Conservation (phyloP, 2,888 invertebrate genomes). For the Cepaea hortensis region DNA sequence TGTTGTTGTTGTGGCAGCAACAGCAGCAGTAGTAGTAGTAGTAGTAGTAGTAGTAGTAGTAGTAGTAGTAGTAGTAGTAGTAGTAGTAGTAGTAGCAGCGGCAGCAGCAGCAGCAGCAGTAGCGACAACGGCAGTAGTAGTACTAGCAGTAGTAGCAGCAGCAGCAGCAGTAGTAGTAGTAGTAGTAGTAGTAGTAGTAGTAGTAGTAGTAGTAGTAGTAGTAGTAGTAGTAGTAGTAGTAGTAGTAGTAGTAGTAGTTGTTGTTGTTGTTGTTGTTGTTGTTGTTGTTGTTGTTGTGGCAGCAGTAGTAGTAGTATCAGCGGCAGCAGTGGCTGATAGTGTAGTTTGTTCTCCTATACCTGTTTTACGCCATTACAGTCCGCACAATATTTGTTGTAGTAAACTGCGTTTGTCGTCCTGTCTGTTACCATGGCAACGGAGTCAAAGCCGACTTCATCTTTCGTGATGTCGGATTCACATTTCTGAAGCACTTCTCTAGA, state of each 20-base stretch:
- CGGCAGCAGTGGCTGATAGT: background rate
- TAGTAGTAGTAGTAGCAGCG: too few species aligned
- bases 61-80: too few species aligned
- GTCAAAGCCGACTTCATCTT: background rate
- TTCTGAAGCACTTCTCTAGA: background rate
- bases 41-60: too few species aligned
- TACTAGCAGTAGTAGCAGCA: too few species aligned
- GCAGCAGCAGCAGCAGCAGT: too few species aligned
- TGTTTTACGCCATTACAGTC: background rate
- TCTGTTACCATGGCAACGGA: background rate
- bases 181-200: too few species aligned
- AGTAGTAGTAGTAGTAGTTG: background rate
- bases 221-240: background rate
- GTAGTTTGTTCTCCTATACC: background rate
- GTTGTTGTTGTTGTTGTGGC: background rate
- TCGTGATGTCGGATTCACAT: conserved; percentile 1
- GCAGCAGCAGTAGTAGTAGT: too few species aligned
- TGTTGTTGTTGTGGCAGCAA: too few species aligned
- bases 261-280: background rate
- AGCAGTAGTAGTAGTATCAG: background rate
- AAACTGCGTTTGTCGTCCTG: background rate
- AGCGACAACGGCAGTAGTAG: too few species aligned
- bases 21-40: too few species aligned
- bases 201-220: background rate
- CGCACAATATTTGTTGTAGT: conserved; percentile 24